These are phyloP conservation scores for Troglohyphantes excavatus DNA, from an alignment of 2,888 invertebrate genomes.

Conservation along the genomic window DNA sequence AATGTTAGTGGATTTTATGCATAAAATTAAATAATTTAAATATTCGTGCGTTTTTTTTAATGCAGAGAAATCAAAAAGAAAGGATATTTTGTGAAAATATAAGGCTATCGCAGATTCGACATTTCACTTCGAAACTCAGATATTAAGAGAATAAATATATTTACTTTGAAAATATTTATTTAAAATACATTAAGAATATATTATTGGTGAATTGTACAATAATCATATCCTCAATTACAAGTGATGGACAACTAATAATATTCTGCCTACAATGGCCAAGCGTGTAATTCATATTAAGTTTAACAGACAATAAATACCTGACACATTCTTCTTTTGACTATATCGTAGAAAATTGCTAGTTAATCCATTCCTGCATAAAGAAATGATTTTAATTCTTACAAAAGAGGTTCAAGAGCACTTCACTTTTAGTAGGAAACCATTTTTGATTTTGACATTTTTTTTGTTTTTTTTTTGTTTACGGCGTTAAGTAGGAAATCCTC, in stretches of 20 bases:
- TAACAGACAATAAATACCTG: constrained; percentile 10
- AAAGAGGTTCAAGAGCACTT: constrained; percentile 66
- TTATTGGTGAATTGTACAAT: too few species aligned
- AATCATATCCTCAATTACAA: background rate
- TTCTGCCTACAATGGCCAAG: background rate
- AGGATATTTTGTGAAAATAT: too few species aligned
- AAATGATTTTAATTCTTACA: background rate
- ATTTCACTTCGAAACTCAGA: too few species aligned
- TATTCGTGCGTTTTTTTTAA: too few species aligned
- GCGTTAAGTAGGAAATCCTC: constrained; percentile 71
- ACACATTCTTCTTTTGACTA: constrained; percentile 30
- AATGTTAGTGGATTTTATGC: too few species aligned
- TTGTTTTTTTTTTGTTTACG: constrained; percentile 61
- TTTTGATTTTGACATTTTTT: constrained; percentile 39
- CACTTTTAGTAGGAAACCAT: constrained; percentile 46
- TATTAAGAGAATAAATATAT: background rate
- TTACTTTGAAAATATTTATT: background rate
- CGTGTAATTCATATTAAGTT: background rate
- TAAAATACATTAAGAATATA: background rate
- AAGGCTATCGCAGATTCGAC: too few species aligned
- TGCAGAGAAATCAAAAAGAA: too few species aligned
- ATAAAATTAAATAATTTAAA: too few species aligned
- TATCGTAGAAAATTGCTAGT: background rate
- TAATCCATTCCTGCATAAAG: background rate
- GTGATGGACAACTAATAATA: background rate